Percentiles rank a stretch among this genome's conserved stretches.
phyloP scores from a whole-genome alignment of 2,113 vertebrate species.

The Nestor notabilis region DNA sequence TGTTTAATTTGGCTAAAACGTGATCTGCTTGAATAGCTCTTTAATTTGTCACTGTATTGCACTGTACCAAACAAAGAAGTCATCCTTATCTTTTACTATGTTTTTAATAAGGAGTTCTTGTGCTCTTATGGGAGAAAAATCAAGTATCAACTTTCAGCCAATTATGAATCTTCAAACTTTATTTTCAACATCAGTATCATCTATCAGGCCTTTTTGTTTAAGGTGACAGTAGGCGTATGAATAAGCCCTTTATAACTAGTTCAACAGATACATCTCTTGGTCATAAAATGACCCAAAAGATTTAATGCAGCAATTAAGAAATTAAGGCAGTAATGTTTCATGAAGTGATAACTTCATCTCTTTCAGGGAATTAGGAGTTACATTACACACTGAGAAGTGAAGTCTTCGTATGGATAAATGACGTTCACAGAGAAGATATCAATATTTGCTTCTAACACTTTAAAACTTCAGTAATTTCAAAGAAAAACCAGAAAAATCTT shows the following conservation, averaged over 20 bases:
- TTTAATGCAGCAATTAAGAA: neutral
- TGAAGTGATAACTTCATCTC: neutral
- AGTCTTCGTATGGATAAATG: neutral
- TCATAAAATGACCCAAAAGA: neutral
- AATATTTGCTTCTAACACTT: neutral
- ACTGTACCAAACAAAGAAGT: neutral
- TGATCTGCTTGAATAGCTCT: neutral
- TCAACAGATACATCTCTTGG: neutral
- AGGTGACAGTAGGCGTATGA: neutral
- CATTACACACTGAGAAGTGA: neutral
- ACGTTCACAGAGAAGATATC: neutral
- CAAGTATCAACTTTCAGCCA: conserved; percentile 10
- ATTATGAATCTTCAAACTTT: conserved; percentile 12
- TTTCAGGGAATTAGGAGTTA: neutral
- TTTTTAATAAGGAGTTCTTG: conserved; percentile 31
- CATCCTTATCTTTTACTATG: neutral
- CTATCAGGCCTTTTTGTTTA: neutral
- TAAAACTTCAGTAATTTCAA: neutral
- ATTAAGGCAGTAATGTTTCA: neutral
- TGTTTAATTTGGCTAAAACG: neutral
- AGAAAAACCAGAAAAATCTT: neutral
- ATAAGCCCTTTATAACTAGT: conserved; percentile 10
- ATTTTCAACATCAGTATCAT: neutral
- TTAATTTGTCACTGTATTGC: conserved; percentile 1
- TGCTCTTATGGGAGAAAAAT: neutral